phyloP scores from a whole-genome alignment of 2,797 vertebrate genomes.

The Sebastolobus altivelis region DNA sequence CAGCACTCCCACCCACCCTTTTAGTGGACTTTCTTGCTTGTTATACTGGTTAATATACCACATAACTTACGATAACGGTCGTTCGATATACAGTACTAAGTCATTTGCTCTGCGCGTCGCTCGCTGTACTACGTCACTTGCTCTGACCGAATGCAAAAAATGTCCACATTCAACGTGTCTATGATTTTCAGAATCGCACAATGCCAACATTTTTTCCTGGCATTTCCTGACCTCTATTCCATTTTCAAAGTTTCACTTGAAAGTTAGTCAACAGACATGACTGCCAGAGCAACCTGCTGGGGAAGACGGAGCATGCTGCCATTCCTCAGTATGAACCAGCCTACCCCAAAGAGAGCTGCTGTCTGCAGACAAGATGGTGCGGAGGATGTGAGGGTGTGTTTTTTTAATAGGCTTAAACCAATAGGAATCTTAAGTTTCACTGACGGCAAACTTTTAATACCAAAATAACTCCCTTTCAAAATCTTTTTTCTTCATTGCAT shows the following conservation, averaged over 20 bases:
- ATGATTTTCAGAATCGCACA: neutral
- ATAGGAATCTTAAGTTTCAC: conserved; percentile 25
- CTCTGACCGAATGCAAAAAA: neutral
- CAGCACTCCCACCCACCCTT: too few species aligned
- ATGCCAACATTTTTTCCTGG: neutral
- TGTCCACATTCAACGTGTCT: neutral
- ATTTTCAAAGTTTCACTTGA: conserved; percentile 10
- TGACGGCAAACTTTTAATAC: conserved; percentile 41
- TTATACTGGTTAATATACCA: too few species aligned
- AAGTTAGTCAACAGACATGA: conserved; percentile 24
- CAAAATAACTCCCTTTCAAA: conserved; percentile 46
- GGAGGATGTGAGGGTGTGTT: conserved; percentile 37
- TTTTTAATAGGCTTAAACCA: conserved; percentile 52
- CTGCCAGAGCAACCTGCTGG: conserved; percentile 27
- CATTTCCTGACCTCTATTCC: conserved; percentile 4
- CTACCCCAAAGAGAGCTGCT: conserved; percentile 32
- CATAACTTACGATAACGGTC: neutral
- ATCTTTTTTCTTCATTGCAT: conserved; percentile 10
- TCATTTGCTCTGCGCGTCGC: neutral
- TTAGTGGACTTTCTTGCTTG: neutral
- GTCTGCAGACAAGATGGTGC: conserved; percentile 48
- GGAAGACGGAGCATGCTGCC: conserved; percentile 34
- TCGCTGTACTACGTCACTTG: neutral
- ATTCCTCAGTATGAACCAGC: conserved; percentile 35
- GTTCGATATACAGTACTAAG: neutral